phyloP scores from a whole-genome alignment of 2,113 vertebrate species.

The Peromyscus californicus region DNA sequence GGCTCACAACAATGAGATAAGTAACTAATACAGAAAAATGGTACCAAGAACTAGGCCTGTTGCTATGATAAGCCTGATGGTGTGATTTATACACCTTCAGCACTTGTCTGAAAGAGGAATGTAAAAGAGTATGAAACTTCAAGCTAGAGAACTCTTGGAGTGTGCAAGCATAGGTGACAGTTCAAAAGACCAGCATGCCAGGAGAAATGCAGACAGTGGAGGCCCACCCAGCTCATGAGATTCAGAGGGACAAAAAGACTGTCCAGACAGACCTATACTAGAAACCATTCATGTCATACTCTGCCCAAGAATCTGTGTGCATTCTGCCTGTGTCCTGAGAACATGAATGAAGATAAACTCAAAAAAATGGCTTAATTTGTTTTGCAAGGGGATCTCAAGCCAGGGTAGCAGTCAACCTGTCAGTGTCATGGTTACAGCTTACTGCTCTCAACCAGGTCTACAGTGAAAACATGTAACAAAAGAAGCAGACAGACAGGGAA shows the following conservation, averaged over 20 bases:
- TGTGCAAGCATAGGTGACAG: background rate
- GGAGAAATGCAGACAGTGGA: background rate
- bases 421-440: background rate
- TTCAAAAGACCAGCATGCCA: background rate
- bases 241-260: background rate
- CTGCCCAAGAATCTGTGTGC: background rate
- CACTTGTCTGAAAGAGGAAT: background rate
- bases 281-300: background rate
- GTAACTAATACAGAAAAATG: background rate
- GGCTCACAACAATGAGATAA: background rate
- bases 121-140: background rate
- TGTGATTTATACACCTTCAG: background rate
- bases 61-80: background rate
- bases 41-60: background rate
- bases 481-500: background rate
- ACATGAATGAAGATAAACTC: background rate
- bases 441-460: background rate
- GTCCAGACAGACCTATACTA: background rate
- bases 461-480: background rate
- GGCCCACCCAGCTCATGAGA: background rate
- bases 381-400: background rate
- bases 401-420: background rate
- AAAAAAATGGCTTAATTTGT: background rate
- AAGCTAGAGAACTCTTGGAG: too few relatives aligned
- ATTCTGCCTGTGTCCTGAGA: background rate